These are phyloP conservation scores for Erannis defoliaria DNA, from an alignment of 2,888 invertebrate genomes.

Conservation along the genomic window DNA sequence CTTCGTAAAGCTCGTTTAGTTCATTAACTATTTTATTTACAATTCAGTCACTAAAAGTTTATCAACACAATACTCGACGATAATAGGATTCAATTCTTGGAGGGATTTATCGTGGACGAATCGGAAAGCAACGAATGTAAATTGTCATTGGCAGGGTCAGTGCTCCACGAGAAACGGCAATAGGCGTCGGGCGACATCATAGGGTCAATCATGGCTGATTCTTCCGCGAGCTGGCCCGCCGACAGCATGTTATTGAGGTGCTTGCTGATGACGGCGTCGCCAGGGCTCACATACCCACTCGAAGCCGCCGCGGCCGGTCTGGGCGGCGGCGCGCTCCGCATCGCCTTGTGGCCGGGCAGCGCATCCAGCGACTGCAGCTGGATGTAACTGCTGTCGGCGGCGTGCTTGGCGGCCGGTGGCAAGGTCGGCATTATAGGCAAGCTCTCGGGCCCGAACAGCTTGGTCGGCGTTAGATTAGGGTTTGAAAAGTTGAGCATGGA, in stretches of 20 bases:
- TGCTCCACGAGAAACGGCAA: slow-evolving; percentile 84
- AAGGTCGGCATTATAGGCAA: slow-evolving; percentile 79
- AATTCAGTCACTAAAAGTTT: slow-evolving; percentile 71
- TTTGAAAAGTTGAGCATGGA: slow-evolving; percentile 72
- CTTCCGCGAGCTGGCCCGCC: slow-evolving; percentile 69
- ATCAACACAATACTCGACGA: slow-evolving; percentile 65
- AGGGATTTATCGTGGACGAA: slow-evolving; percentile 66
- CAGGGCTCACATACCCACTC: slow-evolving; percentile 76
- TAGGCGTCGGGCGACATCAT: slow-evolving; percentile 83
- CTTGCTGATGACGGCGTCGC: slow-evolving; percentile 78
- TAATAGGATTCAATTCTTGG: slow-evolving; percentile 70
- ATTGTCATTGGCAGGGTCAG: slow-evolving; percentile 80
- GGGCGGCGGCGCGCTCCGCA: slow-evolving; percentile 66
- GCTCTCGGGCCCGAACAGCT: slow-evolving; percentile 74
- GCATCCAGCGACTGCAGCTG: slow-evolving; percentile 78
- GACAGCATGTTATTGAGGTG: slow-evolving; percentile 77
- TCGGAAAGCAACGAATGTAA: slow-evolving; percentile 76
- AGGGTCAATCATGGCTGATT: slow-evolving; percentile 78
- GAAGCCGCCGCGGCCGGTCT: slow-evolving; percentile 66
- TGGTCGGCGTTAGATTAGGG: slow-evolving; percentile 67
- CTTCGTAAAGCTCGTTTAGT: slow-evolving; percentile 70
- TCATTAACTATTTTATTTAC: slow-evolving; percentile 68
- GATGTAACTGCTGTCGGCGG: slow-evolving; percentile 75
- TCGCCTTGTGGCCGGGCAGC: slow-evolving; percentile 73
- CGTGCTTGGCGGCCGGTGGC: slow-evolving; percentile 70